Evolutionary conservation across 2,113 vertebrate genomes (phyloP), one percentile per base, ranked within the genome.

Genomic region (Crocuta crocuta): DNA sequence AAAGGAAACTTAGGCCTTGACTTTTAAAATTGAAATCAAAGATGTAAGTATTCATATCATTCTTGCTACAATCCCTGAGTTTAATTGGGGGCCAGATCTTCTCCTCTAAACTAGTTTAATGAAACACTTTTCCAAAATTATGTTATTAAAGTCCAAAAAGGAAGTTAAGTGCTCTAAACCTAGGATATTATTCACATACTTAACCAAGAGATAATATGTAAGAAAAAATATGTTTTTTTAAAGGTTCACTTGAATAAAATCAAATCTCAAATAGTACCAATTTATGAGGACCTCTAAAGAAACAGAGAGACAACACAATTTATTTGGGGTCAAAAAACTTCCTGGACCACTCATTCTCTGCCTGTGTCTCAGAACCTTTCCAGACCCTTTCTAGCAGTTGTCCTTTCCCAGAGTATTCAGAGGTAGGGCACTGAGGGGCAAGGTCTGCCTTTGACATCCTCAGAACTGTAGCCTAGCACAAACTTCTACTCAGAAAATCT

Each of bases 11-110:
- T 23, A 16, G 84, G 53, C 33, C 28, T 55, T 87, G 26, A 53
- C 3, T 95, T 95, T 80, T 85, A 82, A 95, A 87, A 81, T 26
- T 87, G 26, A 87, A 76, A 92, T 43, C 9, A 78, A 66, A 39
- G 58, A 82, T 55, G 21, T 45, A 65, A 87, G 11, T 74, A 31
- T 5, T 65, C 39, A 83, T 8, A 39, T 80, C 63, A 28, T n/a
- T 91, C 73, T 68, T 78, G 33, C 8, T 87, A 16, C 7, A 74
- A 33, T 81, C 7, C 74, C 31, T 81, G 31, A 86, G 21, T 74
- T 87, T 17, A 61, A 17, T 2, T 78, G 35, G 76, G 10, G 33
- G 21, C 66, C 19, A 63, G 33, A 55, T 94, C 19, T 61, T 92
- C 63, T 70, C 61, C 31, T 70, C 39, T 80, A 93, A 84, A 89